These are phyloP conservation scores for Andrena camellia DNA, from an alignment of 2,888 invertebrate species.

Conservation along the genomic window DNA sequence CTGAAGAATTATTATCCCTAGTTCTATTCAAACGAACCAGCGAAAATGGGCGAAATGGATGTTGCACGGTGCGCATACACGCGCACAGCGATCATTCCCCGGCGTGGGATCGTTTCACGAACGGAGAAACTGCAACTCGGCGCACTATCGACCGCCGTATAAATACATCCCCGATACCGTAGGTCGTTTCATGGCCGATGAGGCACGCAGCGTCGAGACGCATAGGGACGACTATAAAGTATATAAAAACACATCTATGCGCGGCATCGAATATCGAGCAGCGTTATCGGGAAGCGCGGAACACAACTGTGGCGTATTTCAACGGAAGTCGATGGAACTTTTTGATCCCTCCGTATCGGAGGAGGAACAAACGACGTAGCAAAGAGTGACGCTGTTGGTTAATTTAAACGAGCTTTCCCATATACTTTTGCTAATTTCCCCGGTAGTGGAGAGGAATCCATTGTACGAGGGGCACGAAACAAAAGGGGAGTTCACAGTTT, in stretches of 20 bases:
- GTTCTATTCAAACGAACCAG: not conserved
- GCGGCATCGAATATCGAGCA: not conserved
- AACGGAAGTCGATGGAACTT: slow-evolving; percentile 7
- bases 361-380: not conserved
- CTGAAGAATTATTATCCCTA: slow-evolving; percentile 14
- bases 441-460: not conserved
- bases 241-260: slow-evolving; percentile 9
- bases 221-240: not conserved
- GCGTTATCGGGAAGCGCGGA: not conserved
- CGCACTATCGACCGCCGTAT: slow-evolving; percentile 60
- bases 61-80: slow-evolving; percentile 12
- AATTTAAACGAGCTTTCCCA: slow-evolving; percentile 15
- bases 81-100: slow-evolving; percentile 56
- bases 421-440: slow-evolving; percentile 22
- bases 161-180: slow-evolving; percentile 67
- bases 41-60: not conserved
- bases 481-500: slow-evolving; percentile 15
- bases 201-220: slow-evolving; percentile 42
- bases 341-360: not conserved
- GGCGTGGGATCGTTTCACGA: slow-evolving; percentile 53
- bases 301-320: not conserved
- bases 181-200: slow-evolving; percentile 68
- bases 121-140: slow-evolving; percentile 51
- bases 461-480: slow-evolving; percentile 17
- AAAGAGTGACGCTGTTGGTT: not conserved